phyloP scores from a whole-genome alignment of 2,113 vertebrate species.

The Lynx canadensis region DNA sequence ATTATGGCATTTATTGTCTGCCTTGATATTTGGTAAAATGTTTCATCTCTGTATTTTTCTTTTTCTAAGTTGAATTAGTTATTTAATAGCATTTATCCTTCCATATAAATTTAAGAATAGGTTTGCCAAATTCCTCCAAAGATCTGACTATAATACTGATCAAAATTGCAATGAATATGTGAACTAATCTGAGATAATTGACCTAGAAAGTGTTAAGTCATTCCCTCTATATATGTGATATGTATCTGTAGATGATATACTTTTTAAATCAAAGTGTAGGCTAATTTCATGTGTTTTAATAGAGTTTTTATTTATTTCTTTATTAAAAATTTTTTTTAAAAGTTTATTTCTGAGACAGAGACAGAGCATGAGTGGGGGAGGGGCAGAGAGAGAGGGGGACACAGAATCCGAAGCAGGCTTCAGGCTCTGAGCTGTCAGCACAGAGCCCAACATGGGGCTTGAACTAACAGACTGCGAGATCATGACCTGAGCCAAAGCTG shows the following conservation, averaged over 20 bases:
- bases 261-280: background rate
- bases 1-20: background rate
- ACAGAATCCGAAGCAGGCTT: no score
- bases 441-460: no score
- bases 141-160: background rate
- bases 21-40: background rate
- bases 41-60: background rate
- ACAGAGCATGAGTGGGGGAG: no score
- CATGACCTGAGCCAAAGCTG: no score
- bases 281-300: background rate
- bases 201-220: background rate
- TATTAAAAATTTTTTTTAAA: no score
- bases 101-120: background rate
- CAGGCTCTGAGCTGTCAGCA: no score
- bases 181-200: background rate
- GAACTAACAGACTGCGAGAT: no score
- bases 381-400: no score
- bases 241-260: background rate
- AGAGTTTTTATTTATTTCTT: background rate
- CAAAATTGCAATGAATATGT: background rate
- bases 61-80: background rate
- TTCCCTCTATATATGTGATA: background rate
- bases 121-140: background rate
- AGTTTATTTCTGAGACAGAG: no score
- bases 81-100: background rate